These are phyloP conservation scores for Echinops telfairi DNA, from an alignment of 2,113 vertebrate genomes.

Conservation along the genomic window DNA sequence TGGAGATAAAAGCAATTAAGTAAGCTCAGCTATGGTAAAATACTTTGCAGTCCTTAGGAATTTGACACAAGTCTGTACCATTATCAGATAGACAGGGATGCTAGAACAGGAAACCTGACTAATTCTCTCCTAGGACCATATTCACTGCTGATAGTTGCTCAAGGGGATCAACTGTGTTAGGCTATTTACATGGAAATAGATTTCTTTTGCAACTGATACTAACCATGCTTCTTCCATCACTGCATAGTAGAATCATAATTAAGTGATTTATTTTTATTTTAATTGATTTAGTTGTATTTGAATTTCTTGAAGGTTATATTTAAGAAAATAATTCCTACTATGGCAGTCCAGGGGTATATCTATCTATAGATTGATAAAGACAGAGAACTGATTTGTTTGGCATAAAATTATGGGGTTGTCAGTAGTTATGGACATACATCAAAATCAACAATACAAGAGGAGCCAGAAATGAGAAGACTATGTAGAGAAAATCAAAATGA, in stretches of 20 bases:
- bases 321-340: background rate
- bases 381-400: background rate
- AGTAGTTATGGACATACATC: background rate
- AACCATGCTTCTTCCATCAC: no score
- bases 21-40: background rate
- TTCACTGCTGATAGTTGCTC: background rate
- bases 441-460: background rate
- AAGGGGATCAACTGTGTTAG: background rate
- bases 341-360: background rate
- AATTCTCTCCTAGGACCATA: background rate
- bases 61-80: background rate
- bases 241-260: no score
- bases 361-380: background rate
- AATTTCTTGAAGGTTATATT: background rate
- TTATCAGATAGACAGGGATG: background rate
- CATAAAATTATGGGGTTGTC: background rate
- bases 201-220: background rate
- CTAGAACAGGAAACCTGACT: background rate
- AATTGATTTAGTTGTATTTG: no score
- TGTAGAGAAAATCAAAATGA: background rate
- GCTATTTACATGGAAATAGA: background rate
- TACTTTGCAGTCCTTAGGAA: background rate
- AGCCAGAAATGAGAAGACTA: background rate
- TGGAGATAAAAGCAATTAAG: background rate
- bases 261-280: no score